Percentiles rank a stretch among this genome's conserved stretches.
Conservation (phyloP, 2,113 vertebrate genomes). For the Agelaius tricolor region DNA sequence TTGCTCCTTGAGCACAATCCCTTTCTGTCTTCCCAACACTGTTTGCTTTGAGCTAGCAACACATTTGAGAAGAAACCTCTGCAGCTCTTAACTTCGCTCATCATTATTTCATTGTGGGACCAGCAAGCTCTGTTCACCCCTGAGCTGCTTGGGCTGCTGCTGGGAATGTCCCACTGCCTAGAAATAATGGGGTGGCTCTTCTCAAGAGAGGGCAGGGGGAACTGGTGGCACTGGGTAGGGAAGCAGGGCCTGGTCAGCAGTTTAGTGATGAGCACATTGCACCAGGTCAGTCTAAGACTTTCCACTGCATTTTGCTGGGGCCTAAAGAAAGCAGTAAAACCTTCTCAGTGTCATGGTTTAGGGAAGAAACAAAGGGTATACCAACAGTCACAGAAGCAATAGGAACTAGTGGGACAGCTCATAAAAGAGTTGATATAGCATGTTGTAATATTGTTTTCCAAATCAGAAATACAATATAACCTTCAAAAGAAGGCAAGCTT, state of each 20-base stretch:
- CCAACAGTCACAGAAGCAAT: background rate
- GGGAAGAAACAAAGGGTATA: background rate
- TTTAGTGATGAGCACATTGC: background rate
- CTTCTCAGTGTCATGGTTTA: background rate
- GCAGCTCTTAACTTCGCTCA: accelerated
- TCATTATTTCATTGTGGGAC: background rate
- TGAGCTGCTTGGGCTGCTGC: background rate
- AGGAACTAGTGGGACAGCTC: background rate
- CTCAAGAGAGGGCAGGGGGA: background rate
- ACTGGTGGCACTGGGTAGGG: background rate
- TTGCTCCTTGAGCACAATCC: accelerated
- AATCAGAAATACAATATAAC: background rate
- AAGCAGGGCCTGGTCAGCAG: background rate
- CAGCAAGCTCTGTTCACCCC: background rate
- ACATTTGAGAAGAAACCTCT: background rate
- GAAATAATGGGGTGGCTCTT: background rate
- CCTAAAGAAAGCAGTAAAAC: background rate
- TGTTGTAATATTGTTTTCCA: background rate
- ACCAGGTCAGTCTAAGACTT: background rate
- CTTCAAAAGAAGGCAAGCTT: background rate
- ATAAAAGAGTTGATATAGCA: background rate
- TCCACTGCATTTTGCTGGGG: accelerated
- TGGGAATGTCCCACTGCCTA: background rate
- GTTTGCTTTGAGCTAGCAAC: background rate
- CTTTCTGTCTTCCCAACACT: background rate